phyloP scores from a whole-genome alignment of 2,888 invertebrate species.

The Clivina fossor region DNA sequence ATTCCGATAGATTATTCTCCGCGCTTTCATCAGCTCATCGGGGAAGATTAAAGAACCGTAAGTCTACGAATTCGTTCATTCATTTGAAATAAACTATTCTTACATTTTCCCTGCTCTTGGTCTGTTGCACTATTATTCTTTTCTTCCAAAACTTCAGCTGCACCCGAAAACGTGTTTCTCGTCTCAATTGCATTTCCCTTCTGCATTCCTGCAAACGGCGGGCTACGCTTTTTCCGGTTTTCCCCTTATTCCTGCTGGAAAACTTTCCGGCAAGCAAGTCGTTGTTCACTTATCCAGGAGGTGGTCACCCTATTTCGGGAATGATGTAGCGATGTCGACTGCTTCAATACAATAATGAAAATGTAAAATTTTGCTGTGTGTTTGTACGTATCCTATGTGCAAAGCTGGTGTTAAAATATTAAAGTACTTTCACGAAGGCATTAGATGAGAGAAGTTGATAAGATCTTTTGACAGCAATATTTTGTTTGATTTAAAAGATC shows the following conservation, averaged over 20 bases:
- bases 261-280: neutral
- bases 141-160: neutral
- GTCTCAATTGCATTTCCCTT: conserved; percentile 13
- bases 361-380: conserved; percentile 12
- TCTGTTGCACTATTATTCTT: conserved; percentile 10
- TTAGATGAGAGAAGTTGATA: no score
- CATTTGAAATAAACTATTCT: neutral
- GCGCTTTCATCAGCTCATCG: no score
- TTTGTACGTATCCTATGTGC: conserved; percentile 3
- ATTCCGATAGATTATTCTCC: no score
- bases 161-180: conserved; percentile 4
- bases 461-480: no score
- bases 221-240: conserved; percentile 3
- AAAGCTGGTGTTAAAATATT: conserved; percentile 18
- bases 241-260: conserved; percentile 4
- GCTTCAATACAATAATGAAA: conserved; percentile 20
- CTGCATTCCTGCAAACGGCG: no score
- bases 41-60: no score
- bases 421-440: conserved; percentile 2
- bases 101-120: no score
- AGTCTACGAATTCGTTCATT: no score
- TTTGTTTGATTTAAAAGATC: no score
- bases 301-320: conserved; percentile 12
- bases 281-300: conserved; percentile 13
- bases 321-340: no score